These are phyloP conservation scores for Zaprionus camerounensis DNA, from an alignment of 1,140 invertebrate genomes.

Conservation along the genomic window DNA sequence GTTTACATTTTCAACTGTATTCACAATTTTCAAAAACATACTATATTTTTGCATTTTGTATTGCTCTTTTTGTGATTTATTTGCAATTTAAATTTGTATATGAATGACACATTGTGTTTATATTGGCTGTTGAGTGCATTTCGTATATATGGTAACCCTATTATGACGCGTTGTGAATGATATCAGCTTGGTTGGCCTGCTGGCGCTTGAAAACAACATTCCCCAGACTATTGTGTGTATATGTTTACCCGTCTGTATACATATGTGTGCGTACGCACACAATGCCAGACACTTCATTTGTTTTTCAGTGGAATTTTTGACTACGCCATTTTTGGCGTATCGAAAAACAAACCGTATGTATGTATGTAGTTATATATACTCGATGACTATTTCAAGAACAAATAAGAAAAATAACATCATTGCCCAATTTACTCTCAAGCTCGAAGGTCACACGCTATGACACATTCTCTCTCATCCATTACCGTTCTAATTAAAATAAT, in stretches of 20 bases:
- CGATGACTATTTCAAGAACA: slow-evolving; percentile 58
- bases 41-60: slow-evolving; percentile 28
- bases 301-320: slow-evolving; percentile 64
- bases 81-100: slow-evolving; percentile 27
- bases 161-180: slow-evolving; percentile 47
- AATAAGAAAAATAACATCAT: slow-evolving; percentile 23
- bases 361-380: slow-evolving; percentile 40
- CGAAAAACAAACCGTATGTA: slow-evolving; percentile 7
- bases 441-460: slow-evolving; percentile 62
- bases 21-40: slow-evolving; percentile 54
- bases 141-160: slow-evolving; percentile 61
- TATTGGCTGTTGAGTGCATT: slow-evolving; percentile 30
- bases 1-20: slow-evolving; percentile 30
- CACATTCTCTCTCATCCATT: slow-evolving; percentile 10
- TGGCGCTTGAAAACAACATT: slow-evolving; percentile 69
- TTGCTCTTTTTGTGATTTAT: slow-evolving; percentile 21
- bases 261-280: slow-evolving; percentile 23
- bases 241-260: neutral
- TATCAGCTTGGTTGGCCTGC: slow-evolving; percentile 44
- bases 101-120: slow-evolving; percentile 44
- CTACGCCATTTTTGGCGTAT: slow-evolving; percentile 60
- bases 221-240: slow-evolving; percentile 27
- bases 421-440: slow-evolving; percentile 37
- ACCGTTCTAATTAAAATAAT: slow-evolving; percentile 58
- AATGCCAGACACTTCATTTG: slow-evolving; percentile 51